Percentiles rank a stretch among this genome's conserved stretches.
Conservation (phyloP, 30 jellyfish, hydroid and myxozoan species). For the Turritopsis dohrnii region DNA sequence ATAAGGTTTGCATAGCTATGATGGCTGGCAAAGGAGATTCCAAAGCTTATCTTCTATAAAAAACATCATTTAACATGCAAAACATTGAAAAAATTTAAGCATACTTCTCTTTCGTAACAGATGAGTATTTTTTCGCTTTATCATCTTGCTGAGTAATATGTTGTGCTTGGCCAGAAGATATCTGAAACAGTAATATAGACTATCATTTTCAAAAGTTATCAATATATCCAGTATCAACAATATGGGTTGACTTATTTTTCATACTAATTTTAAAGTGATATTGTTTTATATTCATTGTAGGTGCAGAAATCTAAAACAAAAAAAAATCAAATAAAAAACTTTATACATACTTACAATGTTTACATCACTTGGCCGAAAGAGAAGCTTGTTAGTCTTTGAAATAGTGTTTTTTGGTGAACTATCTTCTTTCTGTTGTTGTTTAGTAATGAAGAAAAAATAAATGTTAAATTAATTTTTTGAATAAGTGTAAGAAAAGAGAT, state of each 20-base stretch:
- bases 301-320: too few relatives aligned
- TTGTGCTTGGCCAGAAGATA: not conserved
- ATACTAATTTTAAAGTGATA: too few relatives aligned
- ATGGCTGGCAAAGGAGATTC: too few relatives aligned
- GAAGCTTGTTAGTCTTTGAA: not conserved
- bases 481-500: not conserved
- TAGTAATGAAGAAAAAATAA: not conserved
- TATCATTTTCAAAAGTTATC: not conserved
- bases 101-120: not conserved
- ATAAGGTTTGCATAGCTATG: too few relatives aligned
- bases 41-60: too few relatives aligned
- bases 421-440: not conserved
- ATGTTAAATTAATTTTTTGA: too few relatives aligned
- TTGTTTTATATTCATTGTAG: too few relatives aligned
- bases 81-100: too few relatives aligned
- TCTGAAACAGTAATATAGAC: not conserved
- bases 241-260: too few relatives aligned
- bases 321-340: too few relatives aligned
- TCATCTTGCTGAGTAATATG: not conserved
- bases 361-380: not conserved
- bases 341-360: not conserved
- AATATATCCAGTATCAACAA: too few relatives aligned
- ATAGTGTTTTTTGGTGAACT: not conserved
- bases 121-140: not conserved
- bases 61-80: too few relatives aligned